A percentile compares a stretch with the other conserved stretches of the same genome.
Conservation (phyloP, 30 jellyfish, hydroid and myxozoan genomes). For the Euphysa ruthae region DNA sequence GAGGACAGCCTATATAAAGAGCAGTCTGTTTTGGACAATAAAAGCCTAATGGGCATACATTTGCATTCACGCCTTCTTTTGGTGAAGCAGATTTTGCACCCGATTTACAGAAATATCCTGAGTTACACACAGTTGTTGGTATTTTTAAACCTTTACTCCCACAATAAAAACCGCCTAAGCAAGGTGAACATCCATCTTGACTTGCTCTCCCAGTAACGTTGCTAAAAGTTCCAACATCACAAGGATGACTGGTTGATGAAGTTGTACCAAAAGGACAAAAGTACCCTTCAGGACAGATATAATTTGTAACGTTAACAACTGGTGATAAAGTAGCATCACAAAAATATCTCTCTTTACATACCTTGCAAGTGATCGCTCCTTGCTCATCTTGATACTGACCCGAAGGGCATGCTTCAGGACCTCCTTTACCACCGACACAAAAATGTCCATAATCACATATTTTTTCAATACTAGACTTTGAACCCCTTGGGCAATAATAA, state of each 20-base stretch:
- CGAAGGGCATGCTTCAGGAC: slow-evolving; percentile 80
- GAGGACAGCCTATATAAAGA: slow-evolving; percentile 69
- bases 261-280: slow-evolving; percentile 83
- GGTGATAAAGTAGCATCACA: slow-evolving; percentile 89
- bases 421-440: slow-evolving; percentile 87
- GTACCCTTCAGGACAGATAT: slow-evolving; percentile 81
- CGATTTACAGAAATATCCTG: slow-evolving; percentile 88
- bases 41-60: slow-evolving; percentile 87
- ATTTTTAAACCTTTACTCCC: slow-evolving; percentile 71
- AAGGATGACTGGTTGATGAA: slow-evolving; percentile 52
- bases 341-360: slow-evolving; percentile 73
- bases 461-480: slow-evolving; percentile 46
- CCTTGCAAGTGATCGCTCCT: slow-evolving; percentile 48
- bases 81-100: slow-evolving; percentile 94
- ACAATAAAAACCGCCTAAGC: slow-evolving; percentile 86
- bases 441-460: slow-evolving; percentile 70
- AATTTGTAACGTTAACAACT: slow-evolving; percentile 58
- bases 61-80: slow-evolving; percentile 72
- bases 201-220: slow-evolving; percentile 73
- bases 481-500: slow-evolving; percentile 92
- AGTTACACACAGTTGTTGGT: slow-evolving; percentile 70
- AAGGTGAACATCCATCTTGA: slow-evolving; percentile 61
- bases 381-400: slow-evolving; percentile 81
- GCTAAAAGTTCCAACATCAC: slow-evolving; percentile 81
- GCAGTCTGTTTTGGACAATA: slow-evolving; percentile 79